These are phyloP conservation scores for Microctonus brassicae DNA, from an alignment of 2,888 invertebrate species.

Conservation along the genomic window DNA sequence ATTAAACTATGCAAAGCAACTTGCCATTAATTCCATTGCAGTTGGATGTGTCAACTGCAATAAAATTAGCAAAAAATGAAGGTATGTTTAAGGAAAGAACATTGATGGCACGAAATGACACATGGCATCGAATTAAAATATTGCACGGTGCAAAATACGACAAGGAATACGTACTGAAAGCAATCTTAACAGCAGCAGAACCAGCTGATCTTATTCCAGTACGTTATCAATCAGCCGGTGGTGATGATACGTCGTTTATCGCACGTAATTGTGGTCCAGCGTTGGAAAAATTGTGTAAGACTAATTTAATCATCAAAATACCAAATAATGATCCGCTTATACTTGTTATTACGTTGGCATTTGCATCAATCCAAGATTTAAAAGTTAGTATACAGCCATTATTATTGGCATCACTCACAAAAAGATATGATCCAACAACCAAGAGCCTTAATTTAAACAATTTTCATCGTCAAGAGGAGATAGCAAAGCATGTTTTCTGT, in stretches of 20 bases:
- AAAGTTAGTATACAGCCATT: slow-evolving; percentile 71
- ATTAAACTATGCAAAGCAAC: slow-evolving; percentile 39
- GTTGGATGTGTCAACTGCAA: slow-evolving; percentile 56
- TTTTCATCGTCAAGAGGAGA: slow-evolving; percentile 69
- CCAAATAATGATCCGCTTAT: slow-evolving; percentile 56
- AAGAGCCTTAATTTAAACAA: slow-evolving; percentile 67
- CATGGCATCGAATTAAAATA: slow-evolving; percentile 63
- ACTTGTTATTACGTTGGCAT: slow-evolving; percentile 68
- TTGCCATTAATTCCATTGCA: slow-evolving; percentile 44
- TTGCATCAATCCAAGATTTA: slow-evolving; percentile 68
- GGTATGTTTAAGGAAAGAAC: slow-evolving; percentile 57
- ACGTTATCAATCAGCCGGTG: slow-evolving; percentile 62
- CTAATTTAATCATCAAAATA: slow-evolving; percentile 67
- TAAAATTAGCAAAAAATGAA: slow-evolving; percentile 54
- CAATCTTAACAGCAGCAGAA: slow-evolving; percentile 68
- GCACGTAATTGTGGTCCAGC: slow-evolving; percentile 71
- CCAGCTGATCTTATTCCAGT: slow-evolving; percentile 72
- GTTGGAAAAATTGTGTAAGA: slow-evolving; percentile 70
- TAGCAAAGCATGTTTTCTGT: slow-evolving; percentile 65
- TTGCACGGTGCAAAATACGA: slow-evolving; percentile 61
- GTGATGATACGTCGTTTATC: slow-evolving; percentile 68
- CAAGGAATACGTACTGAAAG: slow-evolving; percentile 66
- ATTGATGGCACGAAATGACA: slow-evolving; percentile 61
- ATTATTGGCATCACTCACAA: slow-evolving; percentile 64
- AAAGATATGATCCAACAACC: slow-evolving; percentile 60